Base-by-base conservation (phyloP, 2,113 vertebrate species). In the Macquaria ambigua region DNA sequence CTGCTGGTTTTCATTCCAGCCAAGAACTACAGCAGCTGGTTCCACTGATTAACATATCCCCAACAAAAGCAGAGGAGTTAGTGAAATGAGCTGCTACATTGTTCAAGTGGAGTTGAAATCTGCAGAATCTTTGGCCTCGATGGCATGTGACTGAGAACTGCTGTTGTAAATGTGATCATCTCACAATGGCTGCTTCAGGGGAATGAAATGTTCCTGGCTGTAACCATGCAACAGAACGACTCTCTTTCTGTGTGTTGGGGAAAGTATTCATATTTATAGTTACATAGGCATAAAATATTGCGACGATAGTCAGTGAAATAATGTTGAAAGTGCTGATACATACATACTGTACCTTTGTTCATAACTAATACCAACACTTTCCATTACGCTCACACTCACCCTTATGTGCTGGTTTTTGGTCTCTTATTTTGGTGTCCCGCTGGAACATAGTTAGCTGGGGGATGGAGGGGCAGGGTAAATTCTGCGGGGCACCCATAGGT, bases 1-100 rank as follows among this genome's bases (percentile, higher is more conserved):
- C 50, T 72, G 76, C 12, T 52, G 63, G 62, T 74, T 89, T 78
- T 77, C 69, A 79, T 81, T 83, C 58, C 77, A 82, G 77, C 74
- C 70, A 78, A 83, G 64, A 58, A 58, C 83, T 39, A 15, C 68
- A 82, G 86, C 93, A 89, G 87, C 89, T 88, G 87, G 68, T 74
- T 74, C 64, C 67, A 6, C 80, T 86, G 70, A 90, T 92, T 83
- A 90, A 48, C 77, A 80, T 63, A 63, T 67, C 58, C 5, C 3
- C 53, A 48, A 86, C 81, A 81, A 88, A 89, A 80, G 87, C 53
- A 1, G 59, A 59, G 34, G 72, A 81, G 73, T 56, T 73, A 69
- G 43, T n/a, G 67, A 88, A 90, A 86, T 80, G 41, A 87, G 84
- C 79, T 69, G 50, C 62, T 21, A 7, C 61, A 74, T 55, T n/a